Conservation (phyloP, 2,797 vertebrate species). For the Clarias platycephalus region DNA sequence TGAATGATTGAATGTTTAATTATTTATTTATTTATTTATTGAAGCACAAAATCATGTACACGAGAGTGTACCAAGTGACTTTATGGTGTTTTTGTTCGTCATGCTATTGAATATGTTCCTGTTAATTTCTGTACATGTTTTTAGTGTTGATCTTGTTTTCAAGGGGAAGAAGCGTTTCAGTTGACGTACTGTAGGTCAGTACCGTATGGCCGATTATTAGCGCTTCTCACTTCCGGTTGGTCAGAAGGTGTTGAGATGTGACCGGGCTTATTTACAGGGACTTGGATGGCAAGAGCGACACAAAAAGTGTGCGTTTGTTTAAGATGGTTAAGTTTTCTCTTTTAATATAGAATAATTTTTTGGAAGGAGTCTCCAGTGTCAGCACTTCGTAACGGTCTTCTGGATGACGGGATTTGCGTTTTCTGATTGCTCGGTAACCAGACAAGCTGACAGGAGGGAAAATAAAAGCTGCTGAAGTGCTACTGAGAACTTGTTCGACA, state of each 20-base stretch:
- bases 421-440: background rate
- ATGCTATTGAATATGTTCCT: background rate
- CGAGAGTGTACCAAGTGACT: background rate
- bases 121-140: background rate
- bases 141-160: background rate
- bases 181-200: background rate
- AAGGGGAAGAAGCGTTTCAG: background rate
- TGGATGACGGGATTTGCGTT: background rate
- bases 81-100: background rate
- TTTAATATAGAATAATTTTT: background rate
- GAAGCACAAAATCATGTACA: too few relatives aligned
- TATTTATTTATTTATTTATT: background rate
- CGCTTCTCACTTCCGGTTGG: background rate
- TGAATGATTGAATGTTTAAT: background rate
- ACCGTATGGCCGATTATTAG: background rate
- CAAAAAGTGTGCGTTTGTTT: background rate
- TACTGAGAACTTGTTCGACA: background rate
- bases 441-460: background rate
- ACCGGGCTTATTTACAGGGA: background rate
- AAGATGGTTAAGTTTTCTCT: background rate
- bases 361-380: conserved; percentile 17
- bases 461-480: background rate
- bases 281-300: too few relatives aligned
- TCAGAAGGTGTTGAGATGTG: background rate
- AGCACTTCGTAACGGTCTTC: background rate